phyloP scores from a whole-genome alignment of 2,888 invertebrate genomes.

The Rhamphomyia laevipes region DNA sequence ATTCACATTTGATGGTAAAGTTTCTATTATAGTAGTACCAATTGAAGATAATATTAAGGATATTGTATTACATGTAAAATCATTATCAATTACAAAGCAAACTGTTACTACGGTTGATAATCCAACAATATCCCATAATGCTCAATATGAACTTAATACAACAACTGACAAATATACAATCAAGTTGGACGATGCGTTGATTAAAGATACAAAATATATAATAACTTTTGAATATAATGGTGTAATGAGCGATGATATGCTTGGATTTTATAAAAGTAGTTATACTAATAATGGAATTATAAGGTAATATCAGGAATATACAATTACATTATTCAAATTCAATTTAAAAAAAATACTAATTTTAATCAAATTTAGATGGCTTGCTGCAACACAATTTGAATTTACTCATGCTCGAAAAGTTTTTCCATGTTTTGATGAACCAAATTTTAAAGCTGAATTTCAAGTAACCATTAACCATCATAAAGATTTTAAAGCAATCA shows the following conservation, averaged over 20 bases:
- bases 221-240: constrained; percentile 40
- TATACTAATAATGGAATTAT: constrained; percentile 27
- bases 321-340: too few species aligned
- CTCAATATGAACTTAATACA: constrained; percentile 18
- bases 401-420: constrained; percentile 54
- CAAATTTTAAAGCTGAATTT: constrained; percentile 56
- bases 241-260: constrained; percentile 41
- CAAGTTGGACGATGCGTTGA: constrained; percentile 29
- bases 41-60: constrained; percentile 26
- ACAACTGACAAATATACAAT: constrained; percentile 38
- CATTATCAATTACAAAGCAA: constrained; percentile 1
- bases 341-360: neutral
- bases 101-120: neutral
- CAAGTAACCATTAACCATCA: constrained; percentile 36
- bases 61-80: constrained; percentile 38
- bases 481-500: constrained; percentile 23
- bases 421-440: constrained; percentile 73
- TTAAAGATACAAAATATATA: constrained; percentile 31
- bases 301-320: constrained; percentile 8
- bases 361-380: constrained; percentile 36
- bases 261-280: constrained; percentile 41
- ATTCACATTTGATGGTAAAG: constrained; percentile 33
- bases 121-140: constrained; percentile 11
- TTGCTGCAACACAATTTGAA: constrained; percentile 60
- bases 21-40: constrained; percentile 39